Evolutionary conservation across 2,888 invertebrate species (phyloP).

Genomic region (Andricus curvator): DNA sequence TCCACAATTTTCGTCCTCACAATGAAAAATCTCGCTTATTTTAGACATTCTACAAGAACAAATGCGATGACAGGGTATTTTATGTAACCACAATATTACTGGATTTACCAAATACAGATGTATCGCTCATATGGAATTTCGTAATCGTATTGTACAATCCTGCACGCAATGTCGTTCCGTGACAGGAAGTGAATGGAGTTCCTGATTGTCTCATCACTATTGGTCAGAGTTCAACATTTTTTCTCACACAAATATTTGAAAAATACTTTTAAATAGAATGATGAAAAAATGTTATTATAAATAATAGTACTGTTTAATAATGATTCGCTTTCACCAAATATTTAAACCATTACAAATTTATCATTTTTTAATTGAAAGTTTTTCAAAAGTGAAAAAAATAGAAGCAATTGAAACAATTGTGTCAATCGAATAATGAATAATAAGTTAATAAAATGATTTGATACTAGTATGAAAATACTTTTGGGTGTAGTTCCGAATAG

Average conservation of each 20-base stretch:
- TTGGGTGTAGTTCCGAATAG: too few species aligned
- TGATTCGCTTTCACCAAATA: too few species aligned
- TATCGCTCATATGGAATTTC: conserved; percentile 37
- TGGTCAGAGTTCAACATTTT: conserved; percentile 23
- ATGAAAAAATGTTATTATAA: background rate
- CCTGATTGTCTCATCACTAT: conserved; percentile 11
- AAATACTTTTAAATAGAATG: background rate
- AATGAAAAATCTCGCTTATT: conserved; percentile 48
- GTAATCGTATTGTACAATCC: conserved; percentile 44
- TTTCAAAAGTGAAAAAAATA: too few species aligned
- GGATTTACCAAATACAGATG: conserved; percentile 49
- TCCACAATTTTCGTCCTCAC: conserved; percentile 52
- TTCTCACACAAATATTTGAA: conserved; percentile 3
- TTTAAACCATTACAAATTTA: too few species aligned
- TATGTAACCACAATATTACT: conserved; percentile 49
- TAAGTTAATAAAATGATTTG: too few species aligned
- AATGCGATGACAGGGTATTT: conserved; percentile 40
- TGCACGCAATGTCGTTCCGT: conserved; percentile 42
- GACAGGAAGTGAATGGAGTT: conserved; percentile 40
- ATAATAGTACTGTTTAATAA: too few species aligned
- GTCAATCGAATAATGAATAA: too few species aligned
- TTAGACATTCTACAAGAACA: conserved; percentile 51
- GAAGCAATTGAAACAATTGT: too few species aligned
- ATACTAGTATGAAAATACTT: too few species aligned
- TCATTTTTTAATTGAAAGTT: too few species aligned